Evolutionary conservation across 2,113 vertebrate genomes (phyloP).

Genomic region (Entomyzon cyanotis): DNA sequence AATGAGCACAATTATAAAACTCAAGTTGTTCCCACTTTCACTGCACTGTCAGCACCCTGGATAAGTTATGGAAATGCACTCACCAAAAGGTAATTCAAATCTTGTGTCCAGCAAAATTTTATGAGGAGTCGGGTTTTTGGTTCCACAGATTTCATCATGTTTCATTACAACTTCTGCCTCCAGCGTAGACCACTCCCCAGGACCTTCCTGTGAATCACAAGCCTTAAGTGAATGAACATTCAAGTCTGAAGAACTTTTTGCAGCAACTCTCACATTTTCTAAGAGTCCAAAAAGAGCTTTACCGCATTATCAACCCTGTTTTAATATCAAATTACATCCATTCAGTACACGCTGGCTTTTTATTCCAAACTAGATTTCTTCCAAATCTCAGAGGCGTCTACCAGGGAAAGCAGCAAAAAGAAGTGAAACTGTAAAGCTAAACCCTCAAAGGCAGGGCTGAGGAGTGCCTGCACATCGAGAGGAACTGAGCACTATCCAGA

Average conservation of each 20-base stretch:
- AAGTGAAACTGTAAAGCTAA: neutral
- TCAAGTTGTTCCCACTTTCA: neutral
- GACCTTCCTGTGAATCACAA: slow-evolving; percentile 86
- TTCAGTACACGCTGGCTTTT: neutral
- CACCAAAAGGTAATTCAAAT: slow-evolving; percentile 96
- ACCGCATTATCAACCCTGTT: neutral
- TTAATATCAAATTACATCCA: neutral
- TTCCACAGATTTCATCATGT: slow-evolving; percentile 94
- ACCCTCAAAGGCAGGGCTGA: neutral
- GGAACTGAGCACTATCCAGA: neutral
- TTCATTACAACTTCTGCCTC: slow-evolving; percentile 95
- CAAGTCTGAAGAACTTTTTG: neutral
- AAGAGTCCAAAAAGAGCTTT: neutral
- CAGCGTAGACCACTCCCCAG: slow-evolving; percentile 90
- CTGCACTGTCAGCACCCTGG: neutral
- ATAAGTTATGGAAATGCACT: slow-evolving; percentile 53
- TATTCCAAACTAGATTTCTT: neutral
- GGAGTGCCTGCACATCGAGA: neutral
- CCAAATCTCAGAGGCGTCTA: neutral
- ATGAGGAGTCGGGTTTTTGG: slow-evolving; percentile 91
- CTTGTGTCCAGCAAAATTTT: slow-evolving; percentile 91
- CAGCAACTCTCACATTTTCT: neutral
- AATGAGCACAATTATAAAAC: neutral
- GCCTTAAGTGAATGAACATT: slow-evolving; percentile 27
- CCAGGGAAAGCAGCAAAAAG: neutral